Conservation (phyloP, 1,140 invertebrate species). For the Cataglyphis hispanica region DNA sequence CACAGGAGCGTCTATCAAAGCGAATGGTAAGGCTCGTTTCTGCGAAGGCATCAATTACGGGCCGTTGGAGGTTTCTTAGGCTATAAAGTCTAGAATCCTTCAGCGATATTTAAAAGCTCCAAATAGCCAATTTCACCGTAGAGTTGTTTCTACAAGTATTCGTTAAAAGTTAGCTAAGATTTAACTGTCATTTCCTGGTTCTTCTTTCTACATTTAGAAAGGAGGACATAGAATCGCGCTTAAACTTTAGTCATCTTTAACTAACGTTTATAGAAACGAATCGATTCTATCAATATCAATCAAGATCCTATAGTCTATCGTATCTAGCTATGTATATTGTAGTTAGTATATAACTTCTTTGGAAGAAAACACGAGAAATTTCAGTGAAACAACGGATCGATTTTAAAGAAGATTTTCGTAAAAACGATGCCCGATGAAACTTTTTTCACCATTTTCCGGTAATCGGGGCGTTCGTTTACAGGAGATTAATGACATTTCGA, state of each 20-base stretch:
- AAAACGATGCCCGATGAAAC: background rate
- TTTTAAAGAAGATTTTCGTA: background rate
- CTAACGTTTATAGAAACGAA: constrained; percentile 15
- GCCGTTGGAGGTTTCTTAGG: background rate
- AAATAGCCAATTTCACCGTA: constrained; percentile 24
- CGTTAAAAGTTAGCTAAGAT: constrained; percentile 34
- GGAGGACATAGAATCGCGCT: background rate
- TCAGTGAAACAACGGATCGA: background rate
- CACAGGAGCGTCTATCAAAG: constrained; percentile 18
- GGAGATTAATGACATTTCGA: constrained; percentile 32
- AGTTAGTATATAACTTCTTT: background rate
- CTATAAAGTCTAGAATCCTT: background rate
- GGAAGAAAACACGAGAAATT: constrained; percentile 7
- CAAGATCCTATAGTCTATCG: background rate
- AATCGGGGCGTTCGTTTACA: constrained; percentile 21
- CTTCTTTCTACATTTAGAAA: background rate
- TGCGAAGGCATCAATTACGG: constrained; percentile 21
- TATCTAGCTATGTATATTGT: background rate
- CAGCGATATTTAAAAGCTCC: background rate
- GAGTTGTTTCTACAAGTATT: background rate
- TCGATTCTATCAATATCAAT: constrained; percentile 39
- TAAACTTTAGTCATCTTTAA: constrained; percentile 31
- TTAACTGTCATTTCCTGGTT: background rate
- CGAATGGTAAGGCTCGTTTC: constrained; percentile 34
- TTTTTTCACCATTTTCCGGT: background rate